Evolutionary conservation across 1,140 invertebrate genomes (phyloP).

Genomic region (Akabosia matsudoensis): DNA sequence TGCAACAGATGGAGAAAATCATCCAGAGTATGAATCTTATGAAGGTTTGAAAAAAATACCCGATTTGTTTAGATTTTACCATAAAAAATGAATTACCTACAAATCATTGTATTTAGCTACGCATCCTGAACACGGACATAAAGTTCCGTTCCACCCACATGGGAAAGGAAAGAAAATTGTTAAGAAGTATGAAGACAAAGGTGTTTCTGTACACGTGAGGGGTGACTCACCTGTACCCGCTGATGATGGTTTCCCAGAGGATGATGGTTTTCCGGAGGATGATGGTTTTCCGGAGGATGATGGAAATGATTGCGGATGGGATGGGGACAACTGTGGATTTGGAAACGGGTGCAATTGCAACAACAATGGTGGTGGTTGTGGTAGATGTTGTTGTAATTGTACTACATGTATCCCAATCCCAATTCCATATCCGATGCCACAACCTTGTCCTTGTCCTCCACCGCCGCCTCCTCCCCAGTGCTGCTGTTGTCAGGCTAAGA

Average conservation of each 20-base stretch:
- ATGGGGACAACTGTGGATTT: not conserved
- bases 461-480: not conserved
- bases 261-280: not conserved
- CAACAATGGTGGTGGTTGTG: not conserved
- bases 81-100: too few relatives aligned
- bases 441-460: not conserved
- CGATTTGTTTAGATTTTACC: too few relatives aligned
- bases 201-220: not conserved
- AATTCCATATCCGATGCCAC: not conserved
- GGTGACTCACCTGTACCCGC: too few relatives aligned
- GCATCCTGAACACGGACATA: too few relatives aligned
- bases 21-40: too few relatives aligned
- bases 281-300: not conserved
- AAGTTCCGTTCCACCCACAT: too few relatives aligned
- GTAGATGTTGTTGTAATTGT: too few relatives aligned
- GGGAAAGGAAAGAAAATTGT: too few relatives aligned
- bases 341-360: not conserved
- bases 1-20: too few relatives aligned
- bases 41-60: too few relatives aligned
- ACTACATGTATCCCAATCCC: not conserved
- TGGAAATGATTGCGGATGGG: not conserved
- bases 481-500: not conserved
- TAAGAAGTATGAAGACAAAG: not conserved
- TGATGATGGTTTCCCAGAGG: not conserved
- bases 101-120: too few relatives aligned